Percentiles rank a stretch among this genome's conserved stretches.
phyloP scores from a whole-genome alignment of 1,140 invertebrate genomes.

The Drosophila tristis region DNA sequence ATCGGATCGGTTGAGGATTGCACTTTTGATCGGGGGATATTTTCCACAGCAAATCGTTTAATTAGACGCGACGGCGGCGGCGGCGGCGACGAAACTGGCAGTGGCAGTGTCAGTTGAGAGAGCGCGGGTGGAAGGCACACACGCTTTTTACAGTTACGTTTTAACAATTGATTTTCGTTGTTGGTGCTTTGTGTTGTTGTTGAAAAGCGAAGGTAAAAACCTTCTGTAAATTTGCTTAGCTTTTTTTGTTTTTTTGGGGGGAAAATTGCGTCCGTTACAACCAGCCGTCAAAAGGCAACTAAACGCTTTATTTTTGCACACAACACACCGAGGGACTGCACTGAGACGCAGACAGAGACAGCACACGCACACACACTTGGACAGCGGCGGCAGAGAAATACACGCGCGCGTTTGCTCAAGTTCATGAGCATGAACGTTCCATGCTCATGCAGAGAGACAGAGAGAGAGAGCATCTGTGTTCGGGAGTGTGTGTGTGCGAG shows the following conservation, averaged over 20 bases:
- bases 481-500: conserved; percentile 20
- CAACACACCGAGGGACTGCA: conserved; percentile 55
- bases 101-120: conserved; percentile 17
- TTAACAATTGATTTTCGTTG: conserved; percentile 60
- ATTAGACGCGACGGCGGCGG: conserved; percentile 45
- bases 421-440: conserved; percentile 80
- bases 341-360: conserved; percentile 27
- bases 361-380: conserved; percentile 4
- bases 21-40: conserved; percentile 20
- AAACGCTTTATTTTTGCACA: conserved; percentile 76
- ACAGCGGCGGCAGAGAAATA: conserved; percentile 42
- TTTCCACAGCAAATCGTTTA: conserved; percentile 45
- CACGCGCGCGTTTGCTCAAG: conserved; percentile 69
- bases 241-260: conserved; percentile 18
- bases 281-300: conserved; percentile 76
- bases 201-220: conserved; percentile 49
- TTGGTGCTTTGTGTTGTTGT: conserved; percentile 20
- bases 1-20: conserved; percentile 14
- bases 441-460: conserved; percentile 58
- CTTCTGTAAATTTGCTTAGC: conserved; percentile 29
- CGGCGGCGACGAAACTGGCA: conserved; percentile 6
- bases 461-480: conserved; percentile 4
- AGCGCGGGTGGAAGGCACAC: conserved; percentile 49
- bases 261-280: conserved; percentile 73
- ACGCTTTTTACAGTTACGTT: conserved; percentile 62